Evolutionary conservation across 2,113 vertebrate genomes (phyloP).

Genomic region (Callorhinus ursinus): DNA sequence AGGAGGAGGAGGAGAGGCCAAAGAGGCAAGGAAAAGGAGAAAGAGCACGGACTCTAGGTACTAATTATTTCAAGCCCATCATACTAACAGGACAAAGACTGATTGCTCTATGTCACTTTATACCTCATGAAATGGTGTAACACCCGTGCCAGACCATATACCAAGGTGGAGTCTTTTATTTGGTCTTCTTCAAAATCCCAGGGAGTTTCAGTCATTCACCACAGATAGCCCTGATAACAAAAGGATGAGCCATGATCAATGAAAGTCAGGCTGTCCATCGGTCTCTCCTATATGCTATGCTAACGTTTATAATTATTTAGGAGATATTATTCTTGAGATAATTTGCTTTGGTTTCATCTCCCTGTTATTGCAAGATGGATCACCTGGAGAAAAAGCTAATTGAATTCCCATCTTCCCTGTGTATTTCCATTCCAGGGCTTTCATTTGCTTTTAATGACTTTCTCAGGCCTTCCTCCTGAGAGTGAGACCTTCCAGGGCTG

Average conservation of each 20-base stretch:
- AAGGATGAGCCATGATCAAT: neutral
- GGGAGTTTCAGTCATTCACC: neutral
- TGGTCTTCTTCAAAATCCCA: neutral
- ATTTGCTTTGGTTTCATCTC: constrained; percentile 55
- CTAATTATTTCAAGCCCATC: neutral
- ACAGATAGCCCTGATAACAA: neutral
- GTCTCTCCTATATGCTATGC: neutral
- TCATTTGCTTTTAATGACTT: constrained; percentile 74
- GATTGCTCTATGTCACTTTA: neutral
- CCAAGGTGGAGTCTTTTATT: neutral
- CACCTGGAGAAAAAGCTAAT: constrained; percentile 49
- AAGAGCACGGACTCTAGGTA: neutral
- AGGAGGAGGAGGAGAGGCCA: neutral
- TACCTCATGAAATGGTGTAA: neutral
- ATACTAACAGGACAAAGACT: neutral
- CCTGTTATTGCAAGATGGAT: constrained; percentile 64
- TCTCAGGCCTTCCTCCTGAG: constrained; percentile 65
- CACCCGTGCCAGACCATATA: neutral
- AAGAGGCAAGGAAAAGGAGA: neutral
- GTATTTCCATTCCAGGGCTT: constrained; percentile 57
- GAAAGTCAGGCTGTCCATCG: neutral
- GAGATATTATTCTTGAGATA: neutral
- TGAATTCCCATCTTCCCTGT: constrained; percentile 49
- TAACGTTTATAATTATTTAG: neutral
- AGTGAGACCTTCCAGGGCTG: constrained; percentile 65